Conservation (phyloP, 1,140 invertebrate genomes). For the Pollicipes pollicipes region DNA sequence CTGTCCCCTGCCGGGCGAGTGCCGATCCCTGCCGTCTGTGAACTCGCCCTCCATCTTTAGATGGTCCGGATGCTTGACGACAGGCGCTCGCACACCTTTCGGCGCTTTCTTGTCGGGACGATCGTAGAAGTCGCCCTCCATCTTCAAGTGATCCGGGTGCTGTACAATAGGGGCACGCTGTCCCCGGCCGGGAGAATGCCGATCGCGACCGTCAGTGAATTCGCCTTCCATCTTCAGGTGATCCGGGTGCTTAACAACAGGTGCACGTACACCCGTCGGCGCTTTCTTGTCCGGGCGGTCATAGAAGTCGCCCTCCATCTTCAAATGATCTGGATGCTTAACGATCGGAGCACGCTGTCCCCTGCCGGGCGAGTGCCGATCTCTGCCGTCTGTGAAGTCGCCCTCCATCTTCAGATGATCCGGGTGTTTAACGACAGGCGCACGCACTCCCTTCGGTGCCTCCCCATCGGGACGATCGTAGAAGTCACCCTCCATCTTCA, state of each 20-base stretch:
- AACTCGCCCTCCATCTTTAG: conserved; percentile 9
- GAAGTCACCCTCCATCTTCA: conserved; percentile 34
- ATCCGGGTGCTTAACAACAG: conserved; percentile 8
- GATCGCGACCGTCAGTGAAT: too few species aligned
- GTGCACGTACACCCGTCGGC: neutral
- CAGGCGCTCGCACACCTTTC: neutral
- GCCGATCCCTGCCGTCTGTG: conserved; percentile 6
- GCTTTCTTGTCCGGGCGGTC: neutral
- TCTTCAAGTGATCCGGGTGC: conserved; percentile 34
- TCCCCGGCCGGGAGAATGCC: conserved; percentile 16
- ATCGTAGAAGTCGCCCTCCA: conserved; percentile 35
- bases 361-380: neutral
- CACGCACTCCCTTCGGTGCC: conserved; percentile 24
- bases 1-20: conserved; percentile 21
- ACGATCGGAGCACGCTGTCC: neutral
- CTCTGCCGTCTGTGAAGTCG: conserved; percentile 20
- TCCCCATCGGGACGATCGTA: conserved; percentile 24
- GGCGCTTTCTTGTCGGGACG: neutral
- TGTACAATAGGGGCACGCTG: conserved; percentile 27
- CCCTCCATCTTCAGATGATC: conserved; percentile 17
- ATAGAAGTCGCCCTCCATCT: conserved; percentile 19
- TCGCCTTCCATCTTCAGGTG: neutral
- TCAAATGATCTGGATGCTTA: conserved; percentile 19
- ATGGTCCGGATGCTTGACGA: conserved; percentile 6
- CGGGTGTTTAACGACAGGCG: conserved; percentile 11